Conservation (phyloP, 2,888 invertebrate species). For the Scaptomyza reducta region DNA sequence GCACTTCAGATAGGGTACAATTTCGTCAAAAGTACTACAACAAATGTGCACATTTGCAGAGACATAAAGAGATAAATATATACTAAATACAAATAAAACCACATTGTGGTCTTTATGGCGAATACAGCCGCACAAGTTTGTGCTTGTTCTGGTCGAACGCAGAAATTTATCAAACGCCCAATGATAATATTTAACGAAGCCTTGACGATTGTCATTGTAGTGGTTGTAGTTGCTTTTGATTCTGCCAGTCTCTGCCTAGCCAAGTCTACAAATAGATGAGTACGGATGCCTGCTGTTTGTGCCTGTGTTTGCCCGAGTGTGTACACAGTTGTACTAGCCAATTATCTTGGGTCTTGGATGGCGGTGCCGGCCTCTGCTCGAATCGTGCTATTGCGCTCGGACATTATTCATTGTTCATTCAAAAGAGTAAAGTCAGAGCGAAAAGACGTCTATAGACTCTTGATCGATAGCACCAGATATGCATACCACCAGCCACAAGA, state of each 20-base stretch:
- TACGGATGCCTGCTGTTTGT: slow-evolving; percentile 25
- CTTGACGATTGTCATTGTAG: slow-evolving; percentile 49
- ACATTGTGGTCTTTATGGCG: slow-evolving; percentile 12
- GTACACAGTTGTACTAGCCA: slow-evolving; percentile 45
- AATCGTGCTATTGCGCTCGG: not conserved
- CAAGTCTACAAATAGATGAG: slow-evolving; percentile 62
- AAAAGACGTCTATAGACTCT: slow-evolving; percentile 24
- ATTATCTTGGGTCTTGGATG: slow-evolving; percentile 41
- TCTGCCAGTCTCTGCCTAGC: slow-evolving; percentile 26
- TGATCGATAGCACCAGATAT: slow-evolving; percentile 22
- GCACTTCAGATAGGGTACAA: not conserved
- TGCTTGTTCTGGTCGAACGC: slow-evolving; percentile 29
- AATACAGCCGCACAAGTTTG: slow-evolving; percentile 11
- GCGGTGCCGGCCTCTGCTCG: slow-evolving; percentile 3
- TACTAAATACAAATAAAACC: not conserved
- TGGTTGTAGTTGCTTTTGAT: not conserved
- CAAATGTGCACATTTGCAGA: slow-evolving; percentile 4
- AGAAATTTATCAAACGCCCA: slow-evolving; percentile 62
- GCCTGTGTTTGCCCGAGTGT: not conserved
- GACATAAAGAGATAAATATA: not conserved
- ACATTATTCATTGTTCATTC: slow-evolving; percentile 52
- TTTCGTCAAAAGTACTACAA: not conserved
- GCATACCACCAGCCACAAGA: slow-evolving; percentile 64
- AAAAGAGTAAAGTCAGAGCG: slow-evolving; percentile 37
- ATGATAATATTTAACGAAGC: slow-evolving; percentile 57